A percentile compares a stretch with the other conserved stretches of the same genome.
phyloP scores from a whole-genome alignment of 1,140 invertebrate species.

The Steinernema khuongi region DNA sequence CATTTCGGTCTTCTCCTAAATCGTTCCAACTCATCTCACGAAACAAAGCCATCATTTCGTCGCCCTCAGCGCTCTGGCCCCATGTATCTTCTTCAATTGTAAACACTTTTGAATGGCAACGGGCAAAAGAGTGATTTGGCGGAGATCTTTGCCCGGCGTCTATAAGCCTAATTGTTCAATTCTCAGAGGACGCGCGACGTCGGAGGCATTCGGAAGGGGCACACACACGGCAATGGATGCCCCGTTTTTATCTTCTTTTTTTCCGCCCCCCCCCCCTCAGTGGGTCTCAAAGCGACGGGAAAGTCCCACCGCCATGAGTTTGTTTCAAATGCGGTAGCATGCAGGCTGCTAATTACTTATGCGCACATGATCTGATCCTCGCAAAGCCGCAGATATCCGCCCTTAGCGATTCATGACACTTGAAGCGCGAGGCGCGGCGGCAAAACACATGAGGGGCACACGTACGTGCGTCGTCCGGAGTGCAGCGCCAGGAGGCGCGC shows the following conservation, averaged over 20 bases:
- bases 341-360: conserved; percentile 1
- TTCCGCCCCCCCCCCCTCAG: not conserved
- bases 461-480: too few species aligned
- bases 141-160: not conserved
- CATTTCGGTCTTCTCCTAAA: conserved; percentile 37
- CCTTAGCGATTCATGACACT: not conserved
- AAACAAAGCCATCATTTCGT: not conserved
- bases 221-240: conserved; percentile 11
- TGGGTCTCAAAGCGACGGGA: not conserved
- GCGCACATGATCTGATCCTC: not conserved
- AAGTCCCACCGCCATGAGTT: not conserved
- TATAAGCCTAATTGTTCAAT: conserved; percentile 15
- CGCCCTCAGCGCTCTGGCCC: not conserved
- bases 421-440: not conserved
- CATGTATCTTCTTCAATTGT: not conserved
- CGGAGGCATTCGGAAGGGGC: not conserved
- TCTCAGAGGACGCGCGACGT: conserved; percentile 5
- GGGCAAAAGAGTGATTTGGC: not conserved
- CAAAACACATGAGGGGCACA: too few species aligned
- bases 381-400: not conserved
- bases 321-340: not conserved
- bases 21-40: not conserved
- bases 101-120: not conserved
- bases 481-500: too few species aligned
- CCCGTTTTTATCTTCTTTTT: conserved; percentile 14